Percentiles rank a stretch among this genome's conserved stretches.
Evolutionary conservation across 2,113 vertebrate species (phyloP).

Genomic region (Acrocephalus arundinaceus): DNA sequence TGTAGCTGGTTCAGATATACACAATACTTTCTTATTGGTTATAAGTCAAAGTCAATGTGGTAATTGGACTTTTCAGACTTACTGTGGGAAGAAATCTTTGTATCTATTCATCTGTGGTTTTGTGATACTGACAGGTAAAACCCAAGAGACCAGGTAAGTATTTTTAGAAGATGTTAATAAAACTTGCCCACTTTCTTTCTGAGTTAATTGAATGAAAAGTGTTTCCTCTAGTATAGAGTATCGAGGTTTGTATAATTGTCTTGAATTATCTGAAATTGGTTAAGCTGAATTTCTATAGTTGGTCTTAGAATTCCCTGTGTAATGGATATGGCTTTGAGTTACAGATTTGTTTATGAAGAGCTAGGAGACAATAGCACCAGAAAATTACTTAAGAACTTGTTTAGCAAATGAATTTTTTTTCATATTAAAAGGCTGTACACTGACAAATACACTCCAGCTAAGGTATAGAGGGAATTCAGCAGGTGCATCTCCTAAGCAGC

Average conservation of each 20-base stretch:
- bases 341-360: not conserved
- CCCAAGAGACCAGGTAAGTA: rapidly evolving
- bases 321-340: not conserved
- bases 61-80: not conserved
- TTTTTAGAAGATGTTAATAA: not conserved
- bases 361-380: not conserved
- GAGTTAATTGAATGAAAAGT: not conserved
- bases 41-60: not conserved
- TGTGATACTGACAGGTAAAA: not conserved
- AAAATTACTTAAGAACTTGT: not conserved
- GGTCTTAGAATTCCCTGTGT: not conserved
- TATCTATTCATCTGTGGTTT: not conserved
- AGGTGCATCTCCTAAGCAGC: too few species aligned
- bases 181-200: not conserved
- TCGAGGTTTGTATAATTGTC: not conserved
- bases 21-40: not conserved
- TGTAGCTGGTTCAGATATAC: not conserved
- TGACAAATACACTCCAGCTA: not conserved
- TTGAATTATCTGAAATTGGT: not conserved
- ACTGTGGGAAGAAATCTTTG: not conserved
- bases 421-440: not conserved
- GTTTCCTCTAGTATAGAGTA: not conserved
- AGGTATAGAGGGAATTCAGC: not conserved
- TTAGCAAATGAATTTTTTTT: not conserved
- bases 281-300: not conserved